Base-by-base conservation (phyloP, 2,888 invertebrate species). In the Zaprionus obscuricornis region DNA sequence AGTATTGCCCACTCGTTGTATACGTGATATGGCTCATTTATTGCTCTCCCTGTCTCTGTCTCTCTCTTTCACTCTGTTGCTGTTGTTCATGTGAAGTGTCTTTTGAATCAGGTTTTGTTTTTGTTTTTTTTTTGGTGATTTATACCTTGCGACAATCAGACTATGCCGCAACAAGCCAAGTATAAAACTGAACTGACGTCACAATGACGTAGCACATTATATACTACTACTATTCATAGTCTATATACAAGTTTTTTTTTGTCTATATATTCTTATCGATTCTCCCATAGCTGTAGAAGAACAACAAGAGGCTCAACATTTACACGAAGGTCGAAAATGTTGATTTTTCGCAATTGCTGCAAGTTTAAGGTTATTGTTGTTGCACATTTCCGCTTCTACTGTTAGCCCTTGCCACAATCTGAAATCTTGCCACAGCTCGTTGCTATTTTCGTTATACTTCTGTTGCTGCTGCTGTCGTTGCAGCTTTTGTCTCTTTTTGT, bases 301-400 rank as follows among this genome's bases (percentile, higher is more conserved):
- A n/a, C n/a, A 31, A 2, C 34, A 11, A 37, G 46, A 46, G 42
- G 55, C 36, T 36, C n/a, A n/a, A n/a, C n/a, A n/a, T n/a, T 49
- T 40, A 18, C 0, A 16, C 22, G 47, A 68, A 65, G 70, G 69
- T 50, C 59, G 29, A 42, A 47, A 51, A 27, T 65, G 70, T 65
- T 69, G 60, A 58, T 68, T 69, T 59, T 43, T n/a, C n/a, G 54
- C 46, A 54, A 34, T 33, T 22, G 66, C 68, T 22, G 66, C 68
- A 68, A 69, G 70, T 70, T 68, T 68, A 70, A 70, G 70, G 68
- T 52, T 70, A 60, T 60, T 50, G 10, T 55, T 52, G 47, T 55
- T 52, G 47, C 34, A 54, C 16, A 42, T 29, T 68, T 68, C 69
- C 67, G 65, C 59, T 22, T 52, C 36, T 14, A 40, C 20, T 8